A percentile compares a stretch with the other conserved stretches of the same genome.
Evolutionary conservation across 2,113 vertebrate genomes (phyloP).

Genomic region (Dromaius novaehollandiae): DNA sequence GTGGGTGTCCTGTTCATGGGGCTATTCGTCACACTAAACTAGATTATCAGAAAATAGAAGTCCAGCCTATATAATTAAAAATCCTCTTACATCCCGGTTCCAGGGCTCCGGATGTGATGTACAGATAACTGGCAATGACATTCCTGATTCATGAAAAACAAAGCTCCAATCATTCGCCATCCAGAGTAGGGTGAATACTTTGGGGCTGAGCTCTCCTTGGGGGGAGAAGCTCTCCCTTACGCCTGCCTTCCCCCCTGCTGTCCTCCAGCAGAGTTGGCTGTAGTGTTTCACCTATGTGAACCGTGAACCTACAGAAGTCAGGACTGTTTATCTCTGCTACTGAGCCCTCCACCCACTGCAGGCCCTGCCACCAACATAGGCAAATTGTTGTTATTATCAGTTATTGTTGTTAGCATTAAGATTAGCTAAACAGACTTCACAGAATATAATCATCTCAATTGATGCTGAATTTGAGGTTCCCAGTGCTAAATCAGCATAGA

Average conservation of each 20-base stretch:
- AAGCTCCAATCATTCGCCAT: not conserved
- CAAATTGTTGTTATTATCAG: not conserved
- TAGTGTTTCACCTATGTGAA: not conserved
- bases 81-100: constrained; percentile 11
- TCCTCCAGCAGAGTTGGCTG: not conserved
- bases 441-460: not conserved
- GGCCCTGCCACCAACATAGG: not conserved
- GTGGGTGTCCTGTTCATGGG: not conserved
- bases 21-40: constrained; percentile 53
- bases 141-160: not conserved
- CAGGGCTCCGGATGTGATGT: not conserved
- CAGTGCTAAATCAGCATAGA: not conserved
- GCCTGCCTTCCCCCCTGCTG: not conserved
- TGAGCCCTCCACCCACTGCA: not conserved
- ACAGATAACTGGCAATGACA: not conserved
- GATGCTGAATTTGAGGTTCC: not conserved
- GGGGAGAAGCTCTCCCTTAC: not conserved
- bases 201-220: not conserved
- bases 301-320: not conserved
- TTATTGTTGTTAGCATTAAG: not conserved
- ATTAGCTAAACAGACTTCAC: not conserved
- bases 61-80: constrained; percentile 30
- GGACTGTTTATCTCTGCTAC: not conserved
- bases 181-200: not conserved
- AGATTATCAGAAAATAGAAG: constrained; percentile 65